Conservation (phyloP, 2,797 vertebrate genomes). For the Anabas testudineus region DNA sequence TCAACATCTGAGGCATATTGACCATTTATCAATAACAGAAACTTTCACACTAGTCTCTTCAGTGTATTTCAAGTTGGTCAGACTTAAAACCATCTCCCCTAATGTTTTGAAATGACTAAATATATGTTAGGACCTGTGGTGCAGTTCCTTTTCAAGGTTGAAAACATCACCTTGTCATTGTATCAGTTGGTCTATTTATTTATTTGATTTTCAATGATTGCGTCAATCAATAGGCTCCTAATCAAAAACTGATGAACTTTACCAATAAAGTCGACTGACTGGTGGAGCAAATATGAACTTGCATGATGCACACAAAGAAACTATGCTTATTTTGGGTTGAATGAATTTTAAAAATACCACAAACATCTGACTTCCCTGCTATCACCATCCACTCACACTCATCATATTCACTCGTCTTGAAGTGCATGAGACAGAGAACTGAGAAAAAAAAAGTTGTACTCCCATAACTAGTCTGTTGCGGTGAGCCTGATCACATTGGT, state of each 20-base stretch:
- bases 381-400: conserved; percentile 60
- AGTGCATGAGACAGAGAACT: conserved; percentile 62
- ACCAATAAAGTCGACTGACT: conserved; percentile 20
- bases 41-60: conserved; percentile 5
- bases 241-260: conserved; percentile 13
- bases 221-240: conserved; percentile 41
- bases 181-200: neutral
- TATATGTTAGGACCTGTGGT: too few species aligned
- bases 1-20: conserved; percentile 26
- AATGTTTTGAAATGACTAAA: neutral
- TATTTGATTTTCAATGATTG: neutral
- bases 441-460: conserved; percentile 62
- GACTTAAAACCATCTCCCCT: neutral
- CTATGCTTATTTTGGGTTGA: conserved; percentile 40
- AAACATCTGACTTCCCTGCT: conserved; percentile 51
- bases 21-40: conserved; percentile 42
- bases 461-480: conserved; percentile 40
- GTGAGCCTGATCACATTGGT: conserved; percentile 42
- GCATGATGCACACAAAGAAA: conserved; percentile 30
- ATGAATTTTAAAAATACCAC: conserved; percentile 37
- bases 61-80: conserved; percentile 5
- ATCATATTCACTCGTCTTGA: conserved; percentile 58
- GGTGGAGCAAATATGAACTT: conserved; percentile 17
- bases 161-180: neutral
- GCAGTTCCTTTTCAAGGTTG: too few species aligned